A percentile compares a stretch with the other conserved stretches of the same genome.
These are phyloP conservation scores for Taxidea taxus DNA, from an alignment of 2,113 vertebrate species.

Conservation along the genomic window DNA sequence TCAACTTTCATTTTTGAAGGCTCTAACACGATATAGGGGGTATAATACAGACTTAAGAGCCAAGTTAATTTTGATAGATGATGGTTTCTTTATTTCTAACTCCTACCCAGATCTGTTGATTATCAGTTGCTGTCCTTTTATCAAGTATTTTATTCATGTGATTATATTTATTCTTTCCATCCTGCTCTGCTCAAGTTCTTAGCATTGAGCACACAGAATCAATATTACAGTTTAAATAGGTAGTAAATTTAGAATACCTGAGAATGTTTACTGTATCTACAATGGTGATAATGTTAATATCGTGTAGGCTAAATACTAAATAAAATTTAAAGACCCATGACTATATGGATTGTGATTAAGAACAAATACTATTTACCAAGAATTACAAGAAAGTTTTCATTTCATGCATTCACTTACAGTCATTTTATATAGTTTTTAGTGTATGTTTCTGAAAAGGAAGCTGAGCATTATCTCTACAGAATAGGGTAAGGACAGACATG, in stretches of 20 bases:
- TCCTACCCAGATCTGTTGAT: accelerated
- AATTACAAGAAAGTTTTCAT: background rate
- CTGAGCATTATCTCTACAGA: background rate
- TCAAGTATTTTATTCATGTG: background rate
- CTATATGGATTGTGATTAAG: background rate
- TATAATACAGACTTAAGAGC: background rate
- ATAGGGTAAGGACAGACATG: background rate
- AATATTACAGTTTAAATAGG: background rate
- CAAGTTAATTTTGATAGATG: background rate
- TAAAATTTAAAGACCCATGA: background rate
- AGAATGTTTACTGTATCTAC: background rate
- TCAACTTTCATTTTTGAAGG: background rate
- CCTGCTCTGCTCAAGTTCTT: background rate
- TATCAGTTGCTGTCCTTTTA: background rate
- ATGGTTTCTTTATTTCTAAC: background rate
- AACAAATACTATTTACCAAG: background rate
- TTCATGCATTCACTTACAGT: background rate
- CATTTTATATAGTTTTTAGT: background rate
- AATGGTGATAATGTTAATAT: background rate
- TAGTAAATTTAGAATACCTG: background rate
- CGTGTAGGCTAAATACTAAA: background rate
- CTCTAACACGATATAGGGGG: background rate
- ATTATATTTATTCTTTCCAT: background rate
- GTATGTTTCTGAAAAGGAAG: background rate
- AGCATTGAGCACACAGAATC: background rate